Base-by-base conservation (phyloP, 2,113 vertebrate species). In the Bufo bufo region DNA sequence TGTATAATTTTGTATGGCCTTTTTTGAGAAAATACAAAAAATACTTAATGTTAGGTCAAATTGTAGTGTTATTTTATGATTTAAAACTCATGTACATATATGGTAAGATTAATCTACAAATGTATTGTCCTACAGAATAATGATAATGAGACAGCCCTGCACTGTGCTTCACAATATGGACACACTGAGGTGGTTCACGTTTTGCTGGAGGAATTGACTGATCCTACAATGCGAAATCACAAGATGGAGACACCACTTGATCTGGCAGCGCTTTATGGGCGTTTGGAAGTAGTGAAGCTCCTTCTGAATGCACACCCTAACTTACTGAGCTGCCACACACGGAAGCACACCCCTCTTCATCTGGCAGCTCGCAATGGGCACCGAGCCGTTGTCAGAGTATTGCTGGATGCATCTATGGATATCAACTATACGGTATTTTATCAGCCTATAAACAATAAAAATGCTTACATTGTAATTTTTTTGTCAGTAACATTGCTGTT, bases 141-240 rank as follows among this genome's bases (percentile, higher is more conserved):
- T 0, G 98, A 99, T 95, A 99, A 99, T 3, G 98, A 99, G 95
- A 99, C 98, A 0, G 96, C 98, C 6, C 95, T 99, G 92, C 98
- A 99, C 92, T 99, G 98, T 1, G 98, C 98, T 0, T 97, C 98
- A 0, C 98, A 99, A 95, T 98, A 99, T 0, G 98, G 98, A 89
- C 98, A 99, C 96, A 95, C 96, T 0, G 93, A 95, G 90, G 98
- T 99, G 93, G 98, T 99, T 90, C 97, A 95, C 90, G 95, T 99
- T 74, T 95, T 99, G 59, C 90, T 99, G 92, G 98, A 99, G 94
- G 98, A 99, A 92, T 94, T 99, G 88, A 99, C 98, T 0, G 98
- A 99, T 92, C 98, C 98, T 90, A 99, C 98, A 90, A 99, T 99
- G 98, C 96, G 98, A 90, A 99, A 99, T 91, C 98, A 97, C 94